These are phyloP conservation scores for Zelleria hepariella DNA, from an alignment of 2,888 invertebrate species.

Conservation along the genomic window DNA sequence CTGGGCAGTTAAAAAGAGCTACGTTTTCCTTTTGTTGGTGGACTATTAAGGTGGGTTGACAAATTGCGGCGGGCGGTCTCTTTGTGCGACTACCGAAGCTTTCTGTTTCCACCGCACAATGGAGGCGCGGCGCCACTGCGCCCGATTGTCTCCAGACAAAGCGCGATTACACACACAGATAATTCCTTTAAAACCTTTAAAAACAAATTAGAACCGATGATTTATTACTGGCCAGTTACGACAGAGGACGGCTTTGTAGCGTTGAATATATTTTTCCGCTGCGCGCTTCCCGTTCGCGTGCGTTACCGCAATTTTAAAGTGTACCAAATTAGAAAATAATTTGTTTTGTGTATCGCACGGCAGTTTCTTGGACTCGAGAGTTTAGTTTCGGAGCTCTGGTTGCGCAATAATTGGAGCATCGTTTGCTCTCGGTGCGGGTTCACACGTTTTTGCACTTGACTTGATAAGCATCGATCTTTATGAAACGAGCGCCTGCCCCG, in stretches of 20 bases:
- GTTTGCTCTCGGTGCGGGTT: neutral
- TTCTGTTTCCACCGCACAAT: constrained; percentile 33
- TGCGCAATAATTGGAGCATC: constrained; percentile 28
- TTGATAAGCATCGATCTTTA: neutral
- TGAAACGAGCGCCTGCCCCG: neutral
- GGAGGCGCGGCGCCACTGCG: constrained; percentile 32
- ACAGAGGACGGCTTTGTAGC: constrained; percentile 13
- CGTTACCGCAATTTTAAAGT: constrained; percentile 64
- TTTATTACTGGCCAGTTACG: constrained; percentile 10
- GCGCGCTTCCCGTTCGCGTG: constrained; percentile 62
- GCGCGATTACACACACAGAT: constrained; percentile 59
- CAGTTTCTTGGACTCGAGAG: constrained; percentile 7
- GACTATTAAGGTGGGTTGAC: constrained; percentile 35
- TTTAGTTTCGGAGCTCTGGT: constrained; percentile 8
- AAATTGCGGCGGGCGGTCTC: constrained; percentile 48
- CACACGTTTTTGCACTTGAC: constrained; percentile 3
- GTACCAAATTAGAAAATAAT: constrained; percentile 71
- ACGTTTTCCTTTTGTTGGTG: constrained; percentile 47
- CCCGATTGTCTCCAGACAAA: constrained; percentile 56
- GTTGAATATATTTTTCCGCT: constrained; percentile 48
- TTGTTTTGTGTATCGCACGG: constrained; percentile 32
- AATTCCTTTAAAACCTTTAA: constrained; percentile 63
- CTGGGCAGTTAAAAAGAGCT: constrained; percentile 42
- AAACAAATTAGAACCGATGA: constrained; percentile 65
- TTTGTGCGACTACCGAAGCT: constrained; percentile 32